These are phyloP conservation scores for Tyto alba DNA, from an alignment of 2,113 vertebrate species.

Conservation along the genomic window DNA sequence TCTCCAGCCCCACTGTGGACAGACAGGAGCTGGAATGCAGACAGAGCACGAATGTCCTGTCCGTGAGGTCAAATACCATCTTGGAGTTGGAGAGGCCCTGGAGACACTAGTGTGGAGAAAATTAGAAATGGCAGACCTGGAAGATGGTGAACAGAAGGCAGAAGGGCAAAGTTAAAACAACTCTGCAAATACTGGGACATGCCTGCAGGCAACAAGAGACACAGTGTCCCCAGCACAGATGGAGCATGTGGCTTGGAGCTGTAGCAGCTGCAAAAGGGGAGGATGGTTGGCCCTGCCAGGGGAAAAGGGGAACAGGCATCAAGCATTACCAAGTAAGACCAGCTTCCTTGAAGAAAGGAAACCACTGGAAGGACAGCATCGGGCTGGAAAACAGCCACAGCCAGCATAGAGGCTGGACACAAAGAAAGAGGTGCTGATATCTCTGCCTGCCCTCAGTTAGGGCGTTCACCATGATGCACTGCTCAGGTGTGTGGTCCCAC, in stretches of 20 bases:
- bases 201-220: conserved; percentile 1
- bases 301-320: not conserved
- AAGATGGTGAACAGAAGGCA: conserved; percentile 21
- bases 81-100: not conserved
- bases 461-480: not conserved
- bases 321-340: rapidly evolving
- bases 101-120: not conserved
- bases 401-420: not conserved
- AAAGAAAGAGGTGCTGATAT: not conserved
- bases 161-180: conserved; percentile 25
- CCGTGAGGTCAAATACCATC: not conserved
- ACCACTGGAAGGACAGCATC: not conserved
- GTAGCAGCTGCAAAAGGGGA: rapidly evolving
- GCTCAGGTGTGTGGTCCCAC: not conserved
- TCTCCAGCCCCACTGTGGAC: not conserved
- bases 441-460: not conserved
- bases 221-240: not conserved
- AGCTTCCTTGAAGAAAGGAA: not conserved
- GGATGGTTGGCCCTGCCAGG: not conserved
- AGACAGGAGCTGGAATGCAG: not conserved
- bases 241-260: not conserved
- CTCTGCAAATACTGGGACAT: not conserved
- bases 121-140: not conserved
- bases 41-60: not conserved
- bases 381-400: not conserved